Evolutionary conservation across 2,797 vertebrate genomes (phyloP).

Genomic region (Erpetoichthys calabaricus): DNA sequence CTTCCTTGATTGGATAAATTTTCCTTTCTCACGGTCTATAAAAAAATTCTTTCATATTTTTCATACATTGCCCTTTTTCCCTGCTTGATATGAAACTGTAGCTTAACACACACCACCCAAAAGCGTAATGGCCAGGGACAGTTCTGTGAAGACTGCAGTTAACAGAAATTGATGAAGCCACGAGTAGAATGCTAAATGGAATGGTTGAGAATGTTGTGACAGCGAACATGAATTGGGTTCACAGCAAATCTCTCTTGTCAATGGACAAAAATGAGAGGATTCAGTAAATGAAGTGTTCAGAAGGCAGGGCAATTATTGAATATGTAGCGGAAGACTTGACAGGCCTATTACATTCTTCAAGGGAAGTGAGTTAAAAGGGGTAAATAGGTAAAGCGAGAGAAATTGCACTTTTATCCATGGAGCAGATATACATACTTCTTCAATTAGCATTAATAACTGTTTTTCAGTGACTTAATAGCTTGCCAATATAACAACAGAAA

Average conservation of each 20-base stretch:
- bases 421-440: constrained; percentile 3
- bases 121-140: constrained; percentile 13
- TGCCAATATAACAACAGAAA: too few relatives aligned
- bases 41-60: too few relatives aligned
- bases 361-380: background rate
- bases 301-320: constrained; percentile 5
- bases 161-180: constrained; percentile 10
- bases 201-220: constrained; percentile 9
- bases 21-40: too few relatives aligned
- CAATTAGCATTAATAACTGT: constrained; percentile 9
- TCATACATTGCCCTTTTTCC: too few relatives aligned
- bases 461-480: background rate
- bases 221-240: constrained; percentile 5
- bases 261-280: constrained; percentile 8
- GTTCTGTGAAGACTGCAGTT: constrained; percentile 10
- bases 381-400: background rate
- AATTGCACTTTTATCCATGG: background rate
- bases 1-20: too few relatives aligned
- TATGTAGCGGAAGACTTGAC: background rate
- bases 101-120: too few relatives aligned
- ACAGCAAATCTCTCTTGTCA: constrained; percentile 4
- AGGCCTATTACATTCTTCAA: constrained; percentile 5
- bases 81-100: too few relatives aligned
- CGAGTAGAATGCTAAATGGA: constrained; percentile 9
- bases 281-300: constrained; percentile 9